Evolutionary conservation across 2,113 vertebrate genomes (phyloP).

Genomic region (Stercorarius parasiticus): DNA sequence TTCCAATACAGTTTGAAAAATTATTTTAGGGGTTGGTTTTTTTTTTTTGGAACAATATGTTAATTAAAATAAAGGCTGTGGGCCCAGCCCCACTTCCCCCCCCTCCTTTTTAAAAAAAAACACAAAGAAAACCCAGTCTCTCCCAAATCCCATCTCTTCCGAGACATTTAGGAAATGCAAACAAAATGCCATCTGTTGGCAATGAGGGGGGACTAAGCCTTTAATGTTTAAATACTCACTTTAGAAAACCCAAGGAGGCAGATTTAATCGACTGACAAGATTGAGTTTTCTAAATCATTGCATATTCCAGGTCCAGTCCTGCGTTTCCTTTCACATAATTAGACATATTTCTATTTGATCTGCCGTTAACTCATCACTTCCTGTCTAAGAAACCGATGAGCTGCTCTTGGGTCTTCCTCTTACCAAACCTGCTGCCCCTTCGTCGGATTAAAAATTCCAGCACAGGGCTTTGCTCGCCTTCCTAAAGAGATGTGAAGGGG

Average conservation of each 20-base stretch:
- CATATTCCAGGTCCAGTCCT: background rate
- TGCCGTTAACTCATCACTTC: background rate
- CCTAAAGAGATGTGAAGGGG: background rate
- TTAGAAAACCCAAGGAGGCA: background rate
- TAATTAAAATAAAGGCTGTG: background rate
- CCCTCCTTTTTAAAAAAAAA: background rate
- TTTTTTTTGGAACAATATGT: background rate
- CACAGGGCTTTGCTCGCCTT: background rate
- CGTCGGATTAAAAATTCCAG: background rate
- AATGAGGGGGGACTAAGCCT: background rate
- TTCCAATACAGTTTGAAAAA: background rate
- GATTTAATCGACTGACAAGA: background rate
- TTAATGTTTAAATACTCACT: background rate
- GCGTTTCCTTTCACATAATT: background rate
- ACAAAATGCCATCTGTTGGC: conserved; percentile 21
- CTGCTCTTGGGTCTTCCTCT: background rate
- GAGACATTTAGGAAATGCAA: background rate
- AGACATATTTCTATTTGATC: background rate
- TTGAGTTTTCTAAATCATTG: background rate
- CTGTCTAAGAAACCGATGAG: background rate
- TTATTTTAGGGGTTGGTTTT: background rate
- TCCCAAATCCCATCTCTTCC: background rate
- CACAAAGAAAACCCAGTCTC: background rate
- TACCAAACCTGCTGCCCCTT: background rate
- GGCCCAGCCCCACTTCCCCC: too few relatives aligned